Base-by-base conservation (phyloP, 2,113 vertebrate genomes). In the Esox niger region DNA sequence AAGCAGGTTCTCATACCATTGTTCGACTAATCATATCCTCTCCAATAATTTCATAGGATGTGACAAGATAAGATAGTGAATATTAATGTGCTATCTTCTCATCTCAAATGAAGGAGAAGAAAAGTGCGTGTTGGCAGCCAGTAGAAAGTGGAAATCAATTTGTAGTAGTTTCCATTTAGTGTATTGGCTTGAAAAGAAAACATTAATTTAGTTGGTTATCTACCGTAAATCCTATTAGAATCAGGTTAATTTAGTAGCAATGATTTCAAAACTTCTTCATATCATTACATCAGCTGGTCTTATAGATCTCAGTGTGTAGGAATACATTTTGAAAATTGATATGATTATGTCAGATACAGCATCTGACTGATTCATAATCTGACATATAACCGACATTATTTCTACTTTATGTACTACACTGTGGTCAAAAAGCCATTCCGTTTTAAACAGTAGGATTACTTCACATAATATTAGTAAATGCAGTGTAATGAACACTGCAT, bases 21-120 rank as follows among this genome's bases (percentile, higher is more conserved):
- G 90, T 91, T 91, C 79, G 73, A 82, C 82, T 89, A 91, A 93
- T 91, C 88, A 85, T 82, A 87, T 90, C 90, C 90, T 91, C 88
- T 92, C 88, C 84, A 89, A 87, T 87, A 84, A 89, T 88, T 89
- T 87, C 88, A 52, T 52, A 88, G 82, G 87, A 88, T 90, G 84
- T 87, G 87, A 88, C 89, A 90, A 87, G 89, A 92, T 87, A 89
- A 91, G 90, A 91, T 87, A 89, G 73, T 54, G 80, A 84, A 88
- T 87, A 90, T 91, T 91, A 90, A 89, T 81, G 80, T 75, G 74
- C 64, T 90, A 91, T 91, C 89, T 60, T 72, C 74, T 85, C 84
- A 91, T 91, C 90, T 89, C 73, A 79, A 91, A 90, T 89, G 86
- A 93, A 89, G 85, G 88, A 84, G 86, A 88, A 64, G 79, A 57